phyloP scores from a whole-genome alignment of 2,113 vertebrate species.

The Mormyrus lacerda region DNA sequence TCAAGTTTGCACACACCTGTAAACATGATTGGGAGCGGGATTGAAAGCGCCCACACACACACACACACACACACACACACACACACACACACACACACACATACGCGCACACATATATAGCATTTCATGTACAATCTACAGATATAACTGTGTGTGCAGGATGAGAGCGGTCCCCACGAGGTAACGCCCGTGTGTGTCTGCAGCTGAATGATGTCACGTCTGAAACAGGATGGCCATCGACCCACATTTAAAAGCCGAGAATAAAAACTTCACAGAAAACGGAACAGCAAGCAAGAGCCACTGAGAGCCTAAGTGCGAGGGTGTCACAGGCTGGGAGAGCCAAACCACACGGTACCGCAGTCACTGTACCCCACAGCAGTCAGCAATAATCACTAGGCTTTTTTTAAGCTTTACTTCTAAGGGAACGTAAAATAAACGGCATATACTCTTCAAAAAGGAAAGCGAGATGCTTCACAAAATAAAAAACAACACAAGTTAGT shows the following conservation, averaged over 20 bases:
- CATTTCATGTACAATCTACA: background rate
- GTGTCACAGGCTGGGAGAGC: background rate
- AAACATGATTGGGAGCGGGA: background rate
- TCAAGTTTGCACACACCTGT: slow-evolving; percentile 20
- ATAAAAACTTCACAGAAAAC: background rate
- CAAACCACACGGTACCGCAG: background rate
- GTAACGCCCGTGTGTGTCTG: background rate
- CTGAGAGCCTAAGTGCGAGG: background rate
- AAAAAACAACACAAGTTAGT: background rate
- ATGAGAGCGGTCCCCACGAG: background rate
- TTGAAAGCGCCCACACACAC: background rate
- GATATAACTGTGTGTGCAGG: background rate
- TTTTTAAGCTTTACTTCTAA: slow-evolving; percentile 36
- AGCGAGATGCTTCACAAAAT: slow-evolving; percentile 28
- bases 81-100: background rate
- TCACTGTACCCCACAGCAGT: slow-evolving; percentile 18
- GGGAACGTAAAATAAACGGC: slow-evolving; percentile 46
- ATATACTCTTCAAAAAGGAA: slow-evolving; percentile 26
- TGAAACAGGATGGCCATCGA: background rate
- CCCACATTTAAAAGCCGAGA: background rate
- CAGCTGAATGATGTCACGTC: background rate
- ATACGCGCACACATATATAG: background rate
- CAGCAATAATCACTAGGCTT: background rate
- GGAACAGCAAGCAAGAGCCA: background rate
- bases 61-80: background rate